These are phyloP conservation scores for Tretioscincus oriximinensis DNA, from an alignment of 2,113 vertebrate species.

Conservation along the genomic window DNA sequence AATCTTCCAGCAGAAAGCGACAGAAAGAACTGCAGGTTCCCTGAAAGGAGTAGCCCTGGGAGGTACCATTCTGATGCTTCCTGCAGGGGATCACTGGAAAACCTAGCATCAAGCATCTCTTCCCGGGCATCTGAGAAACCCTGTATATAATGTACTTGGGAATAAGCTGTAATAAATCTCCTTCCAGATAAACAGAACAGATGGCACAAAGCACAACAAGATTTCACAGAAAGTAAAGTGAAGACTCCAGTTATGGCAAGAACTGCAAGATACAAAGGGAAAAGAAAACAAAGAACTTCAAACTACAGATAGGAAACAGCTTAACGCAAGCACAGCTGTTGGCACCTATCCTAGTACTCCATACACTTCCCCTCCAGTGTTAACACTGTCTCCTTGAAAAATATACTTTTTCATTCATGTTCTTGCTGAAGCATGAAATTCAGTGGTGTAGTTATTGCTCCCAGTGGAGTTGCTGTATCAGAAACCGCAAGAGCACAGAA, in stretches of 20 bases:
- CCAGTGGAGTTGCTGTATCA: not conserved
- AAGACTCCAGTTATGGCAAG: not conserved
- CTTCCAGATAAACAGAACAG: no score
- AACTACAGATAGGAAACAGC: no score
- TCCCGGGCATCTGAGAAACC: no score
- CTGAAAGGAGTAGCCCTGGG: no score
- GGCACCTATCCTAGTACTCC: not conserved
- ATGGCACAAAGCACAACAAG: not conserved
- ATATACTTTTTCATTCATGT: not conserved
- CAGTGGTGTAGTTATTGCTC: not conserved
- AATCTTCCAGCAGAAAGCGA: no score
- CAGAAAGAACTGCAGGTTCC: no score
- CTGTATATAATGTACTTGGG: no score
- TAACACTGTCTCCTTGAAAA: not conserved
- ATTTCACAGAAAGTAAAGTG: not conserved
- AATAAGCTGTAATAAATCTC: no score
- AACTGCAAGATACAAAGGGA: not conserved
- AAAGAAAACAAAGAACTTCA: not conserved
- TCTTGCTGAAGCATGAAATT: not conserved
- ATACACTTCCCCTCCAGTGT: not conserved
- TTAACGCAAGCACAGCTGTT: not conserved
- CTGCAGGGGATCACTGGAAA: no score
- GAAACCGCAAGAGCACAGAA: not conserved
- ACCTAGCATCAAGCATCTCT: no score
- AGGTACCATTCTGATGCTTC: no score